A percentile compares a stretch with the other conserved stretches of the same genome.
Conservation (phyloP, 2,888 invertebrate species). For the Leptura quadrifasciata region DNA sequence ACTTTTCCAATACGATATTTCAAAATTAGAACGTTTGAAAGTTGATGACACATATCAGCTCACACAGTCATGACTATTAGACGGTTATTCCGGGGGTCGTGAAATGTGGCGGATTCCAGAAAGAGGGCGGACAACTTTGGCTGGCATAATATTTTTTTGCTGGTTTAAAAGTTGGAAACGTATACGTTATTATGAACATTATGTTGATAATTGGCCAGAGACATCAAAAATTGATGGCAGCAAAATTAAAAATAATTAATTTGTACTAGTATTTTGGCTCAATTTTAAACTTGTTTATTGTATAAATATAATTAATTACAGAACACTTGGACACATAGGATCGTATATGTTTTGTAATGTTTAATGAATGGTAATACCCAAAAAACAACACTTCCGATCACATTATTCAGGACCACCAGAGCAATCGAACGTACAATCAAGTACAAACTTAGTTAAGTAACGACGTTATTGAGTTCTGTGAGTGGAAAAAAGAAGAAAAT, state of each 20-base stretch:
- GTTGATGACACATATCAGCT: constrained; percentile 7
- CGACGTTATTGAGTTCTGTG: too few species aligned
- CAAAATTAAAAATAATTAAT: constrained; percentile 10
- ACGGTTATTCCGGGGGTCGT: background rate
- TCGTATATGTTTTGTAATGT: too few species aligned
- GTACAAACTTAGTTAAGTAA: too few species aligned
- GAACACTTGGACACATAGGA: too few species aligned
- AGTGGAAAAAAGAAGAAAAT: too few species aligned
- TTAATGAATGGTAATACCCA: too few species aligned
- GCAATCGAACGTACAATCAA: too few species aligned
- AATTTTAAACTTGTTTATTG: background rate
- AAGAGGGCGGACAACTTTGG: constrained; percentile 14
- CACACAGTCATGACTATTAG: background rate
- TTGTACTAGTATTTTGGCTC: background rate
- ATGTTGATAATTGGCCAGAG: background rate
- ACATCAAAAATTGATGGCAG: background rate
- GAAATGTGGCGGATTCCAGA: background rate
- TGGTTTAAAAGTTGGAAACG: background rate
- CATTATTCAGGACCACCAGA: too few species aligned
- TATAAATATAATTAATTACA: too few species aligned
- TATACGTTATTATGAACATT: background rate
- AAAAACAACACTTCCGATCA: too few species aligned
- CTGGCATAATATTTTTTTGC: background rate
- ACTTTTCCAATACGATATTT: background rate
- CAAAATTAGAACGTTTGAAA: background rate